phyloP scores from a whole-genome alignment of 1,140 invertebrate genomes.

The Drosophila orena region DNA sequence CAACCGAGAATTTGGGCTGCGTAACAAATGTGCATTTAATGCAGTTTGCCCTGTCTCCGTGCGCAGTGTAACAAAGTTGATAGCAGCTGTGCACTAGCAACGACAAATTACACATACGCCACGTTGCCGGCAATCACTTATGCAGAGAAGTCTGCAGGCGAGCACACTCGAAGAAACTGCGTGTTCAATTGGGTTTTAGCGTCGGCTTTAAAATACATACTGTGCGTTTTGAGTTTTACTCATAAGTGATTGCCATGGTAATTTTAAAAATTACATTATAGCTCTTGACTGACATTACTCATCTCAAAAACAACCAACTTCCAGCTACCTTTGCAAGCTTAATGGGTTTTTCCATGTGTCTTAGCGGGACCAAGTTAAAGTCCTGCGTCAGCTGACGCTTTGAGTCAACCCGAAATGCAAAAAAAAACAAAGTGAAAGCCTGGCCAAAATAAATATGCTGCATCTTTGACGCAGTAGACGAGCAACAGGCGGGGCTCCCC shows the following conservation, averaged over 20 bases:
- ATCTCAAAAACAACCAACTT: too few species aligned
- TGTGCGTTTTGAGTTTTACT: too few species aligned
- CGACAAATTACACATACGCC: slow-evolving; percentile 80
- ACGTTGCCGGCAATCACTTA: slow-evolving; percentile 68
- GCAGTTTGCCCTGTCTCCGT: slow-evolving; percentile 48
- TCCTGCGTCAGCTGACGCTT: slow-evolving; percentile 20
- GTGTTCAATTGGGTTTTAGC: neutral
- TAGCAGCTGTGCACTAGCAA: slow-evolving; percentile 45
- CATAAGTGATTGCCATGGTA: too few species aligned
- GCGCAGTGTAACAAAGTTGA: slow-evolving; percentile 47
- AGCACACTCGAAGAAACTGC: neutral
- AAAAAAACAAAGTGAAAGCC: slow-evolving; percentile 31
- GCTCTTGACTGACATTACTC: too few species aligned
- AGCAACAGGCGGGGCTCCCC: slow-evolving; percentile 46
- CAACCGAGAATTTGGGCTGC: slow-evolving; percentile 26
- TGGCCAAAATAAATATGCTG: slow-evolving; percentile 57
- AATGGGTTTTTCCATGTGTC: slow-evolving; percentile 5
- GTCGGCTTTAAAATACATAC: too few species aligned
- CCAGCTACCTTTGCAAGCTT: neutral
- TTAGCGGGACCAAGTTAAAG: neutral
- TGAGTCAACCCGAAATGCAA: slow-evolving; percentile 19
- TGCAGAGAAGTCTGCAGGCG: slow-evolving; percentile 33
- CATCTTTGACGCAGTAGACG: slow-evolving; percentile 53
- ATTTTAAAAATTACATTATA: too few species aligned
- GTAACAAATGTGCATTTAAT: slow-evolving; percentile 80